Conservation (phyloP, 2,888 invertebrate species). For the Bibio marci region DNA sequence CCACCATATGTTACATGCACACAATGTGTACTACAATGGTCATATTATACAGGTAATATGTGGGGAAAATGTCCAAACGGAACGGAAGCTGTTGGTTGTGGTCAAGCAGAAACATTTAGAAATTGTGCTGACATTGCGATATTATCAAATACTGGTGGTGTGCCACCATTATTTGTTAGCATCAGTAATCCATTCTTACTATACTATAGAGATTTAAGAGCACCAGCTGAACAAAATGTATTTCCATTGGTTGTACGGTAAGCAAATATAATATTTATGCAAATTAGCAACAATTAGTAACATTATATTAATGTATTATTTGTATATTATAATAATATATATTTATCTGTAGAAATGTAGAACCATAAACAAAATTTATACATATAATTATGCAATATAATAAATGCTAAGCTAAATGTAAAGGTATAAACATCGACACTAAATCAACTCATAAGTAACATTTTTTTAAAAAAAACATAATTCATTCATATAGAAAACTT, state of each 20-base stretch:
- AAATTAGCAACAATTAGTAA: too few relatives aligned
- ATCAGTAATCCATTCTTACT: slow-evolving; percentile 48
- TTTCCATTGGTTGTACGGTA: slow-evolving; percentile 63
- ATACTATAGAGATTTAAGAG: slow-evolving; percentile 52
- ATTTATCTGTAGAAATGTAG: too few relatives aligned
- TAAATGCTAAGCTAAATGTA: too few relatives aligned
- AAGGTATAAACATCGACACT: too few relatives aligned
- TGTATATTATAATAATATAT: too few relatives aligned
- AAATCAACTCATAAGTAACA: too few relatives aligned
- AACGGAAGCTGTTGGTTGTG: slow-evolving; percentile 74
- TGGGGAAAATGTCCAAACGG: slow-evolving; percentile 81
- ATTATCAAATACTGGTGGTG: slow-evolving; percentile 56
- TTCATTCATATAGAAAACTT: too few relatives aligned
- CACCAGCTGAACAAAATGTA: slow-evolving; percentile 43
- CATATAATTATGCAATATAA: too few relatives aligned
- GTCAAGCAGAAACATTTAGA: slow-evolving; percentile 77
- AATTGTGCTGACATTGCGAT: slow-evolving; percentile 83
- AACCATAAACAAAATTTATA: neutral
- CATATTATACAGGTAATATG: slow-evolving; percentile 79
- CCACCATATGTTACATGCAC: slow-evolving; percentile 73
- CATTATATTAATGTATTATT: too few relatives aligned
- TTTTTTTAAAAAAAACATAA: too few relatives aligned
- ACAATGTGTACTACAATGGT: slow-evolving; percentile 88
- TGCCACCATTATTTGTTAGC: slow-evolving; percentile 52
- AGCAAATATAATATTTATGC: slow-evolving; percentile 14